Base-by-base conservation (phyloP, 2,113 vertebrate genomes). In the Pygoscelis adeliae region DNA sequence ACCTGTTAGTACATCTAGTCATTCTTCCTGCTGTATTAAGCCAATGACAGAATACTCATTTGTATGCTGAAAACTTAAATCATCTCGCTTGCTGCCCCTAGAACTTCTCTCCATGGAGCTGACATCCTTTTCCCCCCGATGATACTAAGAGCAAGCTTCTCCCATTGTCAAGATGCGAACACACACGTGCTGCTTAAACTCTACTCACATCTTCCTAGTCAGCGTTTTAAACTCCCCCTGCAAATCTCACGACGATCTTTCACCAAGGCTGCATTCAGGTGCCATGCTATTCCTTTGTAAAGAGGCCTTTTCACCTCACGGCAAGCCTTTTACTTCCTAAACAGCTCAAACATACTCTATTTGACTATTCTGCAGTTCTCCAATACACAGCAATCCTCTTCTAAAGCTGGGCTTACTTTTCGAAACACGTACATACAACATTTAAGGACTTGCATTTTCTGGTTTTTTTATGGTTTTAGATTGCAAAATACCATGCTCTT, bases 381-480 rank as follows among this genome's bases (percentile, higher is more conserved):
- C 52, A 56, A 42, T 23, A 34, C 40, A 53, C 34, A 78, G 34
- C 21, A 78, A 46, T 22, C 47, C 3, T 59, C 25, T 52, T 61
- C 38, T 46, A 36, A 92, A 67, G 29, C 14, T 66, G 56, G 16
- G 20, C 42, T 87, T 81, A 55, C 2, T 2, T 53, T 79, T 59
- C 72, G n/a, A 83, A 85, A 71, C 9, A 65, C 5, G 22, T 4
- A 50, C 3, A 6, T n/a, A 34, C 16, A 69, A 69, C 18, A n/a
- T 4, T 11, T 2, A 63, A 0, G 0, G 26, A 46, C 9, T 15
- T 4, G 7, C 5, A 14, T 34, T 46, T 50, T 83, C 36, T 47
- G 2, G 14, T 36, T 36, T 72, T 86, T 44, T 70, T 21, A 3
- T 19, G 0, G 1, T 5, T 87, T 61, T 69, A 38, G 59, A 77